Evolutionary conservation across 2,113 vertebrate species (phyloP).

Genomic region (Tauraco erythrolophus): DNA sequence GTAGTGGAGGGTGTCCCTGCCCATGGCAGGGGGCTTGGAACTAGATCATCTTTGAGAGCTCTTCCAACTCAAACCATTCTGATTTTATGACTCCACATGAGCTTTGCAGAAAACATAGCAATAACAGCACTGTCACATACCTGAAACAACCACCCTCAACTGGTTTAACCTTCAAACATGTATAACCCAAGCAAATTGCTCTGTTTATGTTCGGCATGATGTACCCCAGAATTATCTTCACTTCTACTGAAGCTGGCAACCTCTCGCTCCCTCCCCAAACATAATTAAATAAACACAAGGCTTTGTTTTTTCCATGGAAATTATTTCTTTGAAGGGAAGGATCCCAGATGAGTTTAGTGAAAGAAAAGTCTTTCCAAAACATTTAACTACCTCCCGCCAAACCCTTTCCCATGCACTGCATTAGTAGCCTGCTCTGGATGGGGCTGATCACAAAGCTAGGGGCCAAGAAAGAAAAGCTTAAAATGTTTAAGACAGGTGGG

Average conservation of each 20-base stretch:
- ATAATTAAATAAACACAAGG: not conserved
- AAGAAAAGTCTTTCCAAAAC: not conserved
- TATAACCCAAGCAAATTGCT: not conserved
- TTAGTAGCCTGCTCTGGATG: not conserved
- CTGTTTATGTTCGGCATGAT: not conserved
- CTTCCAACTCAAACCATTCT: too few species aligned
- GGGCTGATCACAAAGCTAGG: rapidly evolving
- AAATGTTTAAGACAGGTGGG: not conserved
- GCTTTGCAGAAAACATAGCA: not conserved
- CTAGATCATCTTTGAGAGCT: too few species aligned
- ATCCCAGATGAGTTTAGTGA: not conserved
- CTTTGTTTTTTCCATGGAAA: not conserved
- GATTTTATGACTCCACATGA: not conserved
- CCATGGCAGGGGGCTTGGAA: too few species aligned
- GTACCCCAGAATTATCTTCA: not conserved
- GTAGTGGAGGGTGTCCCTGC: too few species aligned
- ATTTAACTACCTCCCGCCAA: not conserved
- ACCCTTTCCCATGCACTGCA: not conserved
- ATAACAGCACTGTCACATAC: not conserved
- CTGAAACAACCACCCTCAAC: not conserved
- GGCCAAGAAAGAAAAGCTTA: not conserved
- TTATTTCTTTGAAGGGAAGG: not conserved
- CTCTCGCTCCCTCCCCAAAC: not conserved
- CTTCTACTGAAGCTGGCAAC: not conserved
- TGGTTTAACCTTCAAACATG: not conserved